Evolutionary conservation across 2,797 vertebrate genomes (phyloP), one percentile per base, ranked within the genome.

Genomic region (Corythornis leucogaster): DNA sequence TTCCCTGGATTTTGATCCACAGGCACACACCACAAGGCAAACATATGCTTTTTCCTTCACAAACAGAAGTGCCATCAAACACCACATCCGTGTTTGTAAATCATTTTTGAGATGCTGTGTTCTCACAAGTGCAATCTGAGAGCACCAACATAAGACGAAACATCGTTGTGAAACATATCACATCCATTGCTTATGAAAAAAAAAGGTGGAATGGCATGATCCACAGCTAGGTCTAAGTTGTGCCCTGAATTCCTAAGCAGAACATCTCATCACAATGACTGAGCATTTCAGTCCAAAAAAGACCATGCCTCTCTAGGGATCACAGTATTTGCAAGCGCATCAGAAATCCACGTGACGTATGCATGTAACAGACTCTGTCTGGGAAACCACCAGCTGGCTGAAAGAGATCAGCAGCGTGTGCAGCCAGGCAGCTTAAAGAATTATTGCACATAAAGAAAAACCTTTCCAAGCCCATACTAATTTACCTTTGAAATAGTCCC

Each of bases 101-200:
- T 86, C 69, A 59, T 90, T 92, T 92, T 83, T 0, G n/a, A 87
- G 92, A 91, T 83, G 79, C 79, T 94, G 88, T 80, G 75, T 93
- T 96, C 90, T 95, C 91, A 95, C 93, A 93, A 6, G 3, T 89
- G 87, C 90, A 48, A 89, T 94, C 92, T 93, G 92, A 95, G 93
- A 95, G 92, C 50, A 90, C 78, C 89, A 96, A 93, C 92, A 92
- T 46, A 75, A 96, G 74, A 94, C 0, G 1, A 85, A 92, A 45
- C 69, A 45, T 78, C 5, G 82, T 94, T 85, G 68, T 74, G 78
- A 95, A 95, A 89, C 90, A 96, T 53, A 84, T 89, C 90, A 93
- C 84, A 94, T 59, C 62, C 64, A 80, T 68, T 85, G 53, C 55
- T 89, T 66, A 91, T 2, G 57, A 76, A 85, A 90, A 87, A 91